Conservation (phyloP, 2,888 invertebrate genomes). For the Pristionchus fissidentatus region DNA sequence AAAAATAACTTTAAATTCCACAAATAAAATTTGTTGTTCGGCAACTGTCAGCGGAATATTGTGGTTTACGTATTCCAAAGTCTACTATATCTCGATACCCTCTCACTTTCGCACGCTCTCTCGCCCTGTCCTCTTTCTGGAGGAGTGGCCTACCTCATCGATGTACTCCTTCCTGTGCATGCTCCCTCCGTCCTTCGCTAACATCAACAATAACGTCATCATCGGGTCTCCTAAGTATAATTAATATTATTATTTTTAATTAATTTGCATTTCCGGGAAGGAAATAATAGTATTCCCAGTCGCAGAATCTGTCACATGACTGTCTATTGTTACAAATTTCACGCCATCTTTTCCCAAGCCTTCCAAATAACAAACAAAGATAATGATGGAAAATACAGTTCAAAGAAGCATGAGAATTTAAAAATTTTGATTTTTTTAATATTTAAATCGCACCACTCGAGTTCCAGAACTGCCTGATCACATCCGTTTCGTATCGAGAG, state of each 20-base stretch:
- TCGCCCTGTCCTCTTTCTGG: neutral
- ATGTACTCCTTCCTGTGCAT: conserved; percentile 69
- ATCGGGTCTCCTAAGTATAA: conserved; percentile 69
- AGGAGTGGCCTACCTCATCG: conserved; percentile 60
- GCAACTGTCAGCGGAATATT: too few relatives aligned
- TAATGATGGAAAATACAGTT: neutral
- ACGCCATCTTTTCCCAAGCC: neutral
- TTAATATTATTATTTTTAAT: neutral
- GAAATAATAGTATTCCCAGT: neutral
- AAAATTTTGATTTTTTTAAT: too few relatives aligned
- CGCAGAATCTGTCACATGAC: too few relatives aligned
- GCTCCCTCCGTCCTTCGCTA: conserved; percentile 71
- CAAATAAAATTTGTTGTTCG: too few relatives aligned
- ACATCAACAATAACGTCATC: conserved; percentile 71
- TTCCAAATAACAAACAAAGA: neutral
- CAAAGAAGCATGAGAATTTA: too few relatives aligned
- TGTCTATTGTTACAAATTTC: neutral
- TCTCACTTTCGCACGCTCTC: neutral
- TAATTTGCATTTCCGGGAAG: conserved; percentile 49
- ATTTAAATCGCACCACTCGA: conserved; percentile 52
- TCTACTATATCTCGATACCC: too few relatives aligned
- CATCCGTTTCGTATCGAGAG: conserved; percentile 71
- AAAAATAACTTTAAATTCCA: neutral
- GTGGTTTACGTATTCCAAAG: too few relatives aligned
- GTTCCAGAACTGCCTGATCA: conserved; percentile 66